Evolutionary conservation across 2,888 invertebrate species (phyloP), one percentile per base, ranked within the genome.

Genomic region (Eupithecia insigniata): DNA sequence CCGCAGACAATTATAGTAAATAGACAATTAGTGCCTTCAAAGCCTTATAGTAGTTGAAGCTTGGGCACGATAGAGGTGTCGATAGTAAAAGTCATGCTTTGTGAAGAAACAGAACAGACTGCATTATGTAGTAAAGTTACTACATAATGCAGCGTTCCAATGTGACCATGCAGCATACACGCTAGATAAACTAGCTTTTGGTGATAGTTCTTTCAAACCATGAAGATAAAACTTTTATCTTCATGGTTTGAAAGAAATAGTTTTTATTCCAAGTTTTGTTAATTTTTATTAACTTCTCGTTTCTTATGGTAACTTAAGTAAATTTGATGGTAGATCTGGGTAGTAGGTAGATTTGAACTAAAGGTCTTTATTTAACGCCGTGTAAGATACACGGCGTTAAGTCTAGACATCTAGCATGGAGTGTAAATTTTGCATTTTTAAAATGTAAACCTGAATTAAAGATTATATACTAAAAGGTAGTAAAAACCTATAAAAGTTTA

Each of bases 1-100:
- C 80, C 80, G 73, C 80, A 76, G 76, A 80, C 83, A 85, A 88
- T 87, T 86, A 87, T 79, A 75, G 76, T 76, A 80, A 79, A 82
- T 85, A 81, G 79, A 74, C 80, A 77, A 81, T 82, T 69, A 76
- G 73, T 55, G 66, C 61, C 61, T 79, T 82, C 69, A 76, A 70
- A 43, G 66, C 61, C 61, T 79, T 72, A 72, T 36, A 73, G 67
- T n/a, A 69, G 66, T 67, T 55, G 43, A 65, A 70, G 65, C 60
- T 70, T 46, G 14, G 22, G 28, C 67, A 46, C 34, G 60, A 55
- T 51, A 43, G 10, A 55, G 26, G 12, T 26, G 10, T 55, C 14
- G 5, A 26, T 55, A 55, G 2, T 26, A 55, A 26, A 55, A 26
- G 22, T 12, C 12, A 1, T 55, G 14, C 22, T 51, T 51, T 22